Evolutionary conservation across 2,888 invertebrate genomes (phyloP), one percentile per base, ranked within the genome.

Genomic region (Caradrina clavipalpis): DNA sequence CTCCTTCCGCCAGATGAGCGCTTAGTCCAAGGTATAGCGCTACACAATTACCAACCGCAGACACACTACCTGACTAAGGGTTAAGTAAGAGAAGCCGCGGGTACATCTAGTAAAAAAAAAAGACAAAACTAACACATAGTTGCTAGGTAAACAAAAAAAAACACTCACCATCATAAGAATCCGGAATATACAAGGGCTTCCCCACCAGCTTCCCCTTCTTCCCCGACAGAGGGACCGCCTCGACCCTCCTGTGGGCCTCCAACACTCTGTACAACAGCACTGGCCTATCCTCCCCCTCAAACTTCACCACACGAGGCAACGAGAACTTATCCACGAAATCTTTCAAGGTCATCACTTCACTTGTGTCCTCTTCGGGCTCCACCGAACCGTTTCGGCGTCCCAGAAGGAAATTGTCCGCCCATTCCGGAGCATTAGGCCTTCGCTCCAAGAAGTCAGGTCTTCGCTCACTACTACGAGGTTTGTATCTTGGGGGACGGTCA

Each of bases 151-250:
- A 19, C 13, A 69, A n/a, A 69, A 56, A 35, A 6, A 7, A 22
- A 19, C 35, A 95, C 96, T 96, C 82, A 97, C 97, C 97, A 91
- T 97, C 96, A 92, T 97, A 97, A 80, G 97, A 97, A 89, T 97
- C 97, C 78, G 97, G 97, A 88, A 97, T 97, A 85, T 96, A 97
- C 76, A 97, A 90, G 67, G 97, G 95, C 79, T 96, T 96, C 21
- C 96, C 96, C 19, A 96, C 96, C 78, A 96, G 87, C 87, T 96
- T 96, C 60, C 96, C 96, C 80, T 96, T 96, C 91, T 96, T 96
- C 68, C 96, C 96, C 13, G 95, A 90, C 76, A 97, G 86, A 62
- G 97, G 96, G 64, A 96, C 96, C 13, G 97, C 97, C 88, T 97
- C 96, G 77, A 97, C 97, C 83, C 97, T 95, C 87, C 97, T 95